Evolutionary conservation across 2,888 invertebrate genomes (phyloP).

Genomic region (Caenorhabditis sinica): DNA sequence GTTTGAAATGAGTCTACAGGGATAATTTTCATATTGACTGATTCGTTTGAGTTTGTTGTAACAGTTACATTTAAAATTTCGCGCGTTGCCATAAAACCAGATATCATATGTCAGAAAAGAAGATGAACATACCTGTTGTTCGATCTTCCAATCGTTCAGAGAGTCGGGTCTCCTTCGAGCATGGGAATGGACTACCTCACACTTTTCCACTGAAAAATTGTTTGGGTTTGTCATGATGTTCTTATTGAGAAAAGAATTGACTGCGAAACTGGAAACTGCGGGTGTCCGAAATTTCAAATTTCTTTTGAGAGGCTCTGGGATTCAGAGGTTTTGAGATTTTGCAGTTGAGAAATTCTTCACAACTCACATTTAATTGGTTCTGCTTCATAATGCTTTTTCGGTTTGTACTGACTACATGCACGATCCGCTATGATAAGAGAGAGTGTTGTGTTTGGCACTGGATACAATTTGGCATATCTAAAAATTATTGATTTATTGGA

Average conservation of each 20-base stretch:
- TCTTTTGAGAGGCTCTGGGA: too few relatives aligned
- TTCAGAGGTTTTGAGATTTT: too few relatives aligned
- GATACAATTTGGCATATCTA: slow-evolving; percentile 72
- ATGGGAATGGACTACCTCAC: slow-evolving; percentile 61
- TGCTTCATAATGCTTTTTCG: slow-evolving; percentile 55
- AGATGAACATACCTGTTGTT: slow-evolving; percentile 47
- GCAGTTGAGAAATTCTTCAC: not conserved
- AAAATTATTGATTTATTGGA: not conserved
- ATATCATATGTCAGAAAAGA: too few relatives aligned
- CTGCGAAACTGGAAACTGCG: too few relatives aligned
- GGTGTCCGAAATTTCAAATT: too few relatives aligned
- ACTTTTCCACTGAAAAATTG: slow-evolving; percentile 66
- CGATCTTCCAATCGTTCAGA: slow-evolving; percentile 60
- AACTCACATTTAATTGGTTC: slow-evolving; percentile 68
- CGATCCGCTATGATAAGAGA: slow-evolving; percentile 70
- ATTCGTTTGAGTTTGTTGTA: too few relatives aligned
- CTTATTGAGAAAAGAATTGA: not conserved
- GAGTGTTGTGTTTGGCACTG: slow-evolving; percentile 70
- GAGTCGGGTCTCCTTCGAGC: slow-evolving; percentile 54
- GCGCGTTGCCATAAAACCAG: too few relatives aligned
- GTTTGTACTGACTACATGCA: slow-evolving; percentile 64
- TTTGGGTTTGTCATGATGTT: not conserved
- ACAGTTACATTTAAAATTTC: too few relatives aligned
- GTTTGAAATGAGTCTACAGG: too few relatives aligned
- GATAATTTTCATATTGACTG: too few relatives aligned